Evolutionary conservation across 2,888 invertebrate genomes (phyloP), one percentile per base, ranked within the genome.

Genomic region (Ophonus ardosiacus): DNA sequence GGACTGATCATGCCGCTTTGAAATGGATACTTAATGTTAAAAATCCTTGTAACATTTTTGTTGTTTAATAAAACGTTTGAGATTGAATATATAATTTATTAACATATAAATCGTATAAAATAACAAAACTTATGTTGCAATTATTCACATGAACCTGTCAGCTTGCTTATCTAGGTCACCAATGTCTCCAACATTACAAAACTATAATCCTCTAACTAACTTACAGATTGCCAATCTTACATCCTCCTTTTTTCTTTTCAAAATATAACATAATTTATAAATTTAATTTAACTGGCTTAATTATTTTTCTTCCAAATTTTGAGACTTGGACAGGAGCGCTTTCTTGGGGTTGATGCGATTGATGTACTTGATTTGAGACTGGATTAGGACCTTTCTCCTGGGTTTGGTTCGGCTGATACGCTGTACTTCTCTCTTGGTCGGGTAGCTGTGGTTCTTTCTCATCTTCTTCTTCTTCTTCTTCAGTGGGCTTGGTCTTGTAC

Each of bases 1-100:
- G n/a, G n/a, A n/a, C n/a, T n/a, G n/a, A n/a, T n/a, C n/a, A n/a
- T n/a, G n/a, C n/a, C n/a, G n/a, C n/a, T n/a, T n/a, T n/a, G n/a
- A n/a, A n/a, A n/a, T n/a, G n/a, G n/a, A n/a, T n/a, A n/a, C n/a
- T n/a, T n/a, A n/a, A n/a, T n/a, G n/a, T n/a, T n/a, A n/a, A n/a
- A n/a, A n/a, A n/a, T n/a, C n/a, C n/a, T n/a, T 21, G 21, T 21
- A 21, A 21, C 21, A 3, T 21, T 21, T 21, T 1, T 21, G 3
- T 21, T 21, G 21, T 59, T n/a, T 15, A n/a, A 59, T 59, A 59
- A 59, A n/a, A 17, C 59, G 13, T 59, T 59, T 51, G 5, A 51
- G 51, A 51, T 51, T 51, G 15, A 15, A 59, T 59, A n/a, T 59
- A n/a, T n/a, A 59, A 59, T 59, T 59, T 59, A 59, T 59, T n/a